These are phyloP conservation scores for Hermaeophaga mercurialis DNA, from an alignment of 2,888 invertebrate species.

Conservation along the genomic window DNA sequence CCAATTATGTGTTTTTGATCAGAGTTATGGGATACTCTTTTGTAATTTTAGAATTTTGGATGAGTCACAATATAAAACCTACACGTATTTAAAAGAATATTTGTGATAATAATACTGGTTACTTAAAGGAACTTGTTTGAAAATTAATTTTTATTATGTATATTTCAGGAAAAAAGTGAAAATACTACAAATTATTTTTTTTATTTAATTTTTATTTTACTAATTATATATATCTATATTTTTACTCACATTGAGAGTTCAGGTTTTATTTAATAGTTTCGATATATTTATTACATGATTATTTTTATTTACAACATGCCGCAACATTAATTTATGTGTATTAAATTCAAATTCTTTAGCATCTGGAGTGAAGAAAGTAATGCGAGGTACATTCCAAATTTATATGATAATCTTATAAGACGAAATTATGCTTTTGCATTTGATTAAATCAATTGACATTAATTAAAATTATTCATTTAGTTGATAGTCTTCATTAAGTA, in stretches of 20 bases:
- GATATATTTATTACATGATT: slow-evolving; percentile 5
- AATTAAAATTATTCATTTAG: slow-evolving; percentile 6
- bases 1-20: neutral
- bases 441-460: slow-evolving; percentile 17
- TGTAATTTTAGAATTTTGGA: too few species aligned
- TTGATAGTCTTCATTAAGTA: slow-evolving; percentile 22
- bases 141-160: too few species aligned
- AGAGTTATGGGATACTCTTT: too few species aligned
- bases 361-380: slow-evolving; percentile 1
- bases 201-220: slow-evolving; percentile 11
- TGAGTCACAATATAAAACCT: too few species aligned
- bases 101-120: too few species aligned
- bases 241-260: slow-evolving; percentile 14
- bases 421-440: slow-evolving; percentile 5
- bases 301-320: slow-evolving; percentile 6
- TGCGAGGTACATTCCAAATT: slow-evolving; percentile 34
- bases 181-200: neutral
- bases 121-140: too few species aligned
- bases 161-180: slow-evolving; percentile 7
- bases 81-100: too few species aligned
- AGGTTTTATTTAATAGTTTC: slow-evolving; percentile 2
- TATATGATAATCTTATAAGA: slow-evolving; percentile 13
- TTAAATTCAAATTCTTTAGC: neutral
- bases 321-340: slow-evolving; percentile 2
- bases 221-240: slow-evolving; percentile 12